Evolutionary conservation across 2,797 vertebrate genomes (phyloP), one percentile per base, ranked within the genome.

Genomic region (Platyrinchus mystaceus): DNA sequence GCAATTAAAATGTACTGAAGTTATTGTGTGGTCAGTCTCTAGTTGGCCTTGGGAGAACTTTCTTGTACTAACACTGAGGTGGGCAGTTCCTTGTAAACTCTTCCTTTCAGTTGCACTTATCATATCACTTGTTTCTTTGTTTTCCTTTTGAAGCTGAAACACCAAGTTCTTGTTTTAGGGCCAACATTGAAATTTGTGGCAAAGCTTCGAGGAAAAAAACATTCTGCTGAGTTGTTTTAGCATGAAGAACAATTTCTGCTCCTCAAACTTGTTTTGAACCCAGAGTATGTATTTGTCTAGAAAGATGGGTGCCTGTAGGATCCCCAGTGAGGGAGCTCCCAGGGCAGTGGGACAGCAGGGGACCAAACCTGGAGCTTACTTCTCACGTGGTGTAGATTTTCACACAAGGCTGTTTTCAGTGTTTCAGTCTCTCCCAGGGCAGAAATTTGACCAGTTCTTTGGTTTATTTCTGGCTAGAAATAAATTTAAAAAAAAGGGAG

Each of bases 401-500:
- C 43, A 56, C 19, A 30, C 1, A 2, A 8, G 30, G 36, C 60
- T 30, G 3, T 67, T 15, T 41, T 93, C 20, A n/a, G 7, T 56
- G 14, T 80, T 92, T 85, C 46, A 69, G 53, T 14, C n/a, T 87
- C 27, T 87, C 8, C 17, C 5, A 21, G 23, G 53, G 26, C 56
- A 71, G 60, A 74, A 71, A 22, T 58, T 78, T 58, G 9, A 15
- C 22, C 20, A 30, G 11, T 49, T 87, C 53, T 80, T 74, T 73
- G 19, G 5, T 41, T 90, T 77, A 58, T 88, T 85, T 75, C 62
- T 78, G 15, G 2, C 12, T 66, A 32, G 36, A 75, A 82, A 64
- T 50, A 41, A 52, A 52, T n/a, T n/a, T 7, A 58, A 2, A 4
- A 0, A 1, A 3, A 12, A 47, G 22, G 10, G 36, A 50, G 36